Evolutionary conservation across 2,888 invertebrate species (phyloP).

Genomic region (Dicyrtomina minuta): DNA sequence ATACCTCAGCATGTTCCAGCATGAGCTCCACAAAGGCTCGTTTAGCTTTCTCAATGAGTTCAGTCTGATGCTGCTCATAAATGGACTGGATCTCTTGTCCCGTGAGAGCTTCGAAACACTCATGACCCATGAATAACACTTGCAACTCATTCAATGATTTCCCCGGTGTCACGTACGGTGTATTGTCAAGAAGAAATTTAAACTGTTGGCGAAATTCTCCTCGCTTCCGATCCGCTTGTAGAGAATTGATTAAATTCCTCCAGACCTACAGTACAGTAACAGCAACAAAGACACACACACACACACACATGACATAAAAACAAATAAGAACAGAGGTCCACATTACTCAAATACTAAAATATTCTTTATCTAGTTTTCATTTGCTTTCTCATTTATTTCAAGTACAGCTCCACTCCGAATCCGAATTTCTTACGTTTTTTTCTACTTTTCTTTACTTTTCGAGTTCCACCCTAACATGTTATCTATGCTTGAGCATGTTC

Average conservation of each 20-base stretch:
- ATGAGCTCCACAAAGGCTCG: constrained; percentile 70
- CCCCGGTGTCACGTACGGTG: constrained; percentile 84
- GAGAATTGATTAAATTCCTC: constrained; percentile 83
- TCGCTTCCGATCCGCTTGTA: constrained; percentile 88
- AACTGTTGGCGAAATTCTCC: constrained; percentile 95
- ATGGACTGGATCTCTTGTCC: constrained; percentile 88
- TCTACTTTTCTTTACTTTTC: background rate
- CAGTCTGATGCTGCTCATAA: constrained; percentile 89
- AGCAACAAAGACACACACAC: background rate
- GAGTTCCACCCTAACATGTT: background rate
- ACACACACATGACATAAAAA: constrained; percentile 1
- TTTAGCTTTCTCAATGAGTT: constrained; percentile 80
- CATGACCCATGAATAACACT: constrained; percentile 82
- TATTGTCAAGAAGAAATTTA: constrained; percentile 87
- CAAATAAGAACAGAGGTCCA: background rate
- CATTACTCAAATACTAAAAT: background rate
- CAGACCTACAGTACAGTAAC: constrained; percentile 67
- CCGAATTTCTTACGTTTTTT: background rate
- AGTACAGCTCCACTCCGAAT: background rate
- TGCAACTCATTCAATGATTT: constrained; percentile 52
- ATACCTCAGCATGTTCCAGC: constrained; percentile 83
- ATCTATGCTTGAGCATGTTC: no score
- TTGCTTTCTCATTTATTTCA: background rate
- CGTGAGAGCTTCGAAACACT: constrained; percentile 87
- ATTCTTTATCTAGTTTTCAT: background rate